A percentile compares a stretch with the other conserved stretches of the same genome.
Evolutionary conservation across 2,888 invertebrate species (phyloP).

Genomic region (Phanerotoma sp.): DNA sequence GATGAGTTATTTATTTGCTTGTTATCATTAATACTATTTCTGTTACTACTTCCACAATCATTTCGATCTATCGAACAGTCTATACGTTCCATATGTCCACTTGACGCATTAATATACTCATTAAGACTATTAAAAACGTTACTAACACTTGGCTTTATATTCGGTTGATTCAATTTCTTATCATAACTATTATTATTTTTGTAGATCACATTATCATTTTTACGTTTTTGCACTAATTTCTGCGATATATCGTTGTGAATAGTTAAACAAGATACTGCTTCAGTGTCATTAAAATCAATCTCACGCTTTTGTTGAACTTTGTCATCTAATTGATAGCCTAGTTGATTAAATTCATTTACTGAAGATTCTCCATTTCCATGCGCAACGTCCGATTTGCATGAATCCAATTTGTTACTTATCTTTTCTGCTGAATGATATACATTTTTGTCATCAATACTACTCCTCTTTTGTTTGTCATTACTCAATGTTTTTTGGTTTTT

Average conservation of each 20-base stretch:
- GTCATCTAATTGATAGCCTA: conserved; percentile 36
- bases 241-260: conserved; percentile 49
- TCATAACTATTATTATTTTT: conserved; percentile 49
- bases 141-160: conserved; percentile 61
- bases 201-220: conserved; percentile 40
- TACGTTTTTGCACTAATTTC: conserved; percentile 45
- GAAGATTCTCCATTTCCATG: conserved; percentile 37
- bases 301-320: conserved; percentile 43
- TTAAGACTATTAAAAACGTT: conserved; percentile 68
- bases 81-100: conserved; percentile 39
- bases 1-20: conserved; percentile 1
- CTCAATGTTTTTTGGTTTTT: not conserved
- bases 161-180: conserved; percentile 50
- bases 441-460: conserved; percentile 4
- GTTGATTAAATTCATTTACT: conserved; percentile 45
- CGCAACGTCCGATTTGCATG: conserved; percentile 20
- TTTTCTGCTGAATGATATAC: conserved; percentile 22
- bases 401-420: conserved; percentile 22
- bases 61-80: conserved; percentile 27
- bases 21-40: conserved; percentile 15
- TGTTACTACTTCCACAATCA: conserved; percentile 27
- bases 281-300: conserved; percentile 38
- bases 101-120: conserved; percentile 62
- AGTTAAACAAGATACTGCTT: conserved; percentile 37
- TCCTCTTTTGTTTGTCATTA: not conserved